Evolutionary conservation across 2,797 vertebrate genomes (phyloP).

Genomic region (Emys orbicularis): DNA sequence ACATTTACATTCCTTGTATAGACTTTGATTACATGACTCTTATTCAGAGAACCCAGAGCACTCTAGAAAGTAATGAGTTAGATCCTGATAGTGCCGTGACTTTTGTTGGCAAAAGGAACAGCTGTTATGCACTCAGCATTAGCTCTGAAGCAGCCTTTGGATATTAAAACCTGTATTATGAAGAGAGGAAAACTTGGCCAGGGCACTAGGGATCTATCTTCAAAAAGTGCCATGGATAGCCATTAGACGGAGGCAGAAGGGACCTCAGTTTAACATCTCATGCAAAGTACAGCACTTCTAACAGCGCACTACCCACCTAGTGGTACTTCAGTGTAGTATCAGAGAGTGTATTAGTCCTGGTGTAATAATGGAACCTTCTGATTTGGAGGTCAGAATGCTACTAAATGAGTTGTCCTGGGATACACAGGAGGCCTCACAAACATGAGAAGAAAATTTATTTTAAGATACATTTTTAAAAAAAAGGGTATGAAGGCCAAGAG

Average conservation of each 20-base stretch:
- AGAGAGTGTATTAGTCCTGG: background rate
- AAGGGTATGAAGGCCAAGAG: background rate
- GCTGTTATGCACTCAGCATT: rapidly evolving
- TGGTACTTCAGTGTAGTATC: background rate
- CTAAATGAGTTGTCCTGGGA: background rate
- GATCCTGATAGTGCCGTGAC: background rate
- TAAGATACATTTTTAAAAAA: background rate
- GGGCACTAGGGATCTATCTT: background rate
- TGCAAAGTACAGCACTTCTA: background rate
- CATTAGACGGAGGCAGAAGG: background rate
- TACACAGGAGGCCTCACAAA: background rate
- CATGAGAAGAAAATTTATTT: background rate
- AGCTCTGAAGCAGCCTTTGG: background rate
- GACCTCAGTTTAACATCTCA: background rate
- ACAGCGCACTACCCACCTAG: background rate
- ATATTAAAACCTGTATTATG: background rate
- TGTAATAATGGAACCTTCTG: rapidly evolving
- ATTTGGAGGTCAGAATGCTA: background rate
- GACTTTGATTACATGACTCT: background rate
- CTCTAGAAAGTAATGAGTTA: background rate
- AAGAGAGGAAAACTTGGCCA: background rate
- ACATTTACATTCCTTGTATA: background rate
- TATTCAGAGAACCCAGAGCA: background rate
- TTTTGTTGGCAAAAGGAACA: background rate
- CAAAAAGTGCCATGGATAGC: background rate